Evolutionary conservation across 1,140 invertebrate genomes (phyloP), one percentile per base, ranked within the genome.

Genomic region (Conopomorpha cramerella): DNA sequence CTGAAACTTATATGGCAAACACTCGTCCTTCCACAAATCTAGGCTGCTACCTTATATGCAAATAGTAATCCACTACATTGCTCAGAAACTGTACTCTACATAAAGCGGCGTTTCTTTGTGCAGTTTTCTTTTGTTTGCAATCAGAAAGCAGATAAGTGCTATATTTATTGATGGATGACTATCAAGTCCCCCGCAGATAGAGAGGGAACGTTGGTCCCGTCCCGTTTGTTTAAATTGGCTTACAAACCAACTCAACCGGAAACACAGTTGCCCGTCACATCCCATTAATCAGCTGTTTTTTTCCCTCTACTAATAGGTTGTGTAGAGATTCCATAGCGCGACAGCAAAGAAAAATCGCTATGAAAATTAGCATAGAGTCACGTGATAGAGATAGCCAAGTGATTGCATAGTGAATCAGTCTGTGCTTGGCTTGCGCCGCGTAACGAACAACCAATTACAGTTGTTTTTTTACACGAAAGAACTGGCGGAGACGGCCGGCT

Each of bases 21-120:
- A 27, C 13, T 4, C 16, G 16, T 27, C 2, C 50, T 66, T 66
- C 66, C 60, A 54, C 58, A 43, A 43, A 40, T 43, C 43, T 43
- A 49, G 49, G 50, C 44, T 34, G 37, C 34, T 42, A 19, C 16
- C 38, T 51, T 51, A 50, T 51, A 59, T 51, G 53, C 42, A 55
- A 66, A 62, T 59, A 64, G 57, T 52, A 63, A 66, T 56, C 57
- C 55, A 55, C 61, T 67, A 70, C 62, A n/a, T n/a, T n/a, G n/a
- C n/a, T n/a, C n/a, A n/a, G n/a, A n/a, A n/a, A n/a, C n/a, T n/a
- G n/a, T n/a, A n/a, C n/a, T n/a, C n/a, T n/a, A n/a, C n/a, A n/a
- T n/a, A n/a, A n/a, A n/a, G n/a, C n/a, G n/a, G n/a, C n/a, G n/a
- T n/a, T n/a, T n/a, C n/a, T n/a, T n/a, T n/a, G n/a, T n/a, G n/a